A percentile compares a stretch with the other conserved stretches of the same genome.
These are phyloP conservation scores for Antechinus stuartii DNA, from an alignment of 2,113 vertebrate species.

Conservation along the genomic window DNA sequence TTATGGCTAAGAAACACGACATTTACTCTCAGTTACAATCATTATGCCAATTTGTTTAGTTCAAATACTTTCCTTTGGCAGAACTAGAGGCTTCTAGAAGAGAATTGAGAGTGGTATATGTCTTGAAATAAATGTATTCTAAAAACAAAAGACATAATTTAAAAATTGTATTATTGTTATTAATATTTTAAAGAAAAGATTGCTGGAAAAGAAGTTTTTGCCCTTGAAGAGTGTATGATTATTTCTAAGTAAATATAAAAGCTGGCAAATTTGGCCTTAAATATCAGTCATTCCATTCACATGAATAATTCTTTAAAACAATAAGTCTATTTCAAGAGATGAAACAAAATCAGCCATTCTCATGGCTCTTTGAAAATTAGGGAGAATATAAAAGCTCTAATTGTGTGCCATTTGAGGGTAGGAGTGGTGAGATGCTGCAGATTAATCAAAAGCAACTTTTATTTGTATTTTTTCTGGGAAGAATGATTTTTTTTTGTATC, in stretches of 20 bases:
- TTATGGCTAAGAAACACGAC: background rate
- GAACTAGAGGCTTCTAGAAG: background rate
- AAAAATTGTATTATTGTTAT: background rate
- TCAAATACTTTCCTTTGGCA: background rate
- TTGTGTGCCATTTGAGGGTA: background rate
- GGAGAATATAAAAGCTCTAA: background rate
- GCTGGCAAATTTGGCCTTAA: background rate
- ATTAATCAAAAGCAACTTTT: background rate
- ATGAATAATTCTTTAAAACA: slow-evolving; percentile 9
- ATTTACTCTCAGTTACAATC: background rate
- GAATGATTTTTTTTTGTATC: background rate
- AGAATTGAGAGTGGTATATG: background rate
- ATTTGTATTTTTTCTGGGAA: background rate
- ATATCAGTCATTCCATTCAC: slow-evolving; percentile 4
- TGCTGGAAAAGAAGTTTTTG: background rate
- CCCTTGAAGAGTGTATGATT: background rate
- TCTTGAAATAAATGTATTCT: background rate
- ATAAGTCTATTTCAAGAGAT: background rate
- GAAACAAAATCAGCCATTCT: slow-evolving; percentile 5
- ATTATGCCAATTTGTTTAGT: background rate
- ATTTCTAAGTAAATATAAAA: background rate
- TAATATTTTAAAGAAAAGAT: background rate
- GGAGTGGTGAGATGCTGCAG: background rate
- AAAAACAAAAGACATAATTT: background rate
- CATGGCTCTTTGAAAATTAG: background rate